These are phyloP conservation scores for Scaptomyza reducta DNA, from an alignment of 2,888 invertebrate genomes.

Conservation along the genomic window DNA sequence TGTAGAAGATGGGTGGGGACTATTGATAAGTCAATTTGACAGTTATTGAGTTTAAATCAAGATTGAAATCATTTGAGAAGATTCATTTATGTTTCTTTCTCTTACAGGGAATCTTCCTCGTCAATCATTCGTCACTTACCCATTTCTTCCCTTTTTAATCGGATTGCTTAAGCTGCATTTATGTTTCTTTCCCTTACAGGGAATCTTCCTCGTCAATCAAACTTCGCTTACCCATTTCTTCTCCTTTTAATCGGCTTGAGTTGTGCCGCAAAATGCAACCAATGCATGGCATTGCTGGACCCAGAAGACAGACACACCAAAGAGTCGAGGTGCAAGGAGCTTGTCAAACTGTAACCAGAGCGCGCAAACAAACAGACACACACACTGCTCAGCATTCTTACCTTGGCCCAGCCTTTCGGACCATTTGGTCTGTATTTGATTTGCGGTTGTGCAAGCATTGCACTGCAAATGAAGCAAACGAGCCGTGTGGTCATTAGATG, in stretches of 20 bases:
- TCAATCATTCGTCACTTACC: neutral
- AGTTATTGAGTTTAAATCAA: too few species aligned
- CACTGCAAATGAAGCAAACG: conserved; percentile 76
- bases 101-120: neutral
- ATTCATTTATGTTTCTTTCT: too few species aligned
- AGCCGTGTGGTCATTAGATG: conserved; percentile 75
- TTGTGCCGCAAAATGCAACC: conserved; percentile 1
- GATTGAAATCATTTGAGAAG: too few species aligned
- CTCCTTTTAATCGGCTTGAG: conserved; percentile 7
- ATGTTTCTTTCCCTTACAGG: neutral
- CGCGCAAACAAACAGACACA: conserved; percentile 11
- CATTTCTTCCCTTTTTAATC: conserved; percentile 2
- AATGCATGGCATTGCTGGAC: conserved; percentile 5
- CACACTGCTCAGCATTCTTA: conserved; percentile 10
- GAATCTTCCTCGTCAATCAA: neutral
- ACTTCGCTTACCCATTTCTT: neutral
- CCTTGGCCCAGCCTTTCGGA: neutral
- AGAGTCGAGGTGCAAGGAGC: neutral
- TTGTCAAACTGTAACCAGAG: conserved; percentile 8
- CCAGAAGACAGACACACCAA: neutral
- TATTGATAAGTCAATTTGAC: too few species aligned
- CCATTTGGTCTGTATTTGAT: conserved; percentile 62
- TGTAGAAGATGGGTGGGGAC: neutral
- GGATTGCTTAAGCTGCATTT: neutral
- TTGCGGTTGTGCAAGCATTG: conserved; percentile 75